Evolutionary conservation across 2,888 invertebrate genomes (phyloP), one percentile per base, ranked within the genome.

Genomic region (Cheilosia soror): DNA sequence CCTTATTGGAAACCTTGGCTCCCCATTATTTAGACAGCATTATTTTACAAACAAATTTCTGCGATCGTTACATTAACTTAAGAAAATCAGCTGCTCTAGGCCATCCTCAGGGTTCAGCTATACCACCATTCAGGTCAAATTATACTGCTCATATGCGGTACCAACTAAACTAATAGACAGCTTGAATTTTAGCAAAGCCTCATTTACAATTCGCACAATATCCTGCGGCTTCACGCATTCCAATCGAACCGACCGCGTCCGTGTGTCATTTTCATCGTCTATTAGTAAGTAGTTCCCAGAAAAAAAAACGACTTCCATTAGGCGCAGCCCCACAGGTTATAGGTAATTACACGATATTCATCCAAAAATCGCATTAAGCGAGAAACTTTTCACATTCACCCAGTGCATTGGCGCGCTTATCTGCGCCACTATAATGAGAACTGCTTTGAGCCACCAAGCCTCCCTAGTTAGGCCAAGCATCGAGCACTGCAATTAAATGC

Each of bases 401-500:
- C 42, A 29, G 2, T 27, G 37, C 73, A 60, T 42, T 47, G 15
- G 47, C n/a, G 5, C 37, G 29, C 55, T 44, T 49, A 63, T 63
- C 63, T 44, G 13, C 51, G 33, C 13, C 29, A 31, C 37, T 6
- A 15, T 37, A 37, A 57, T 57, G 57, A 33, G 66, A 51, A 77
- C 29, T 57, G 71, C 76, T 71, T 42, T 42, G 25, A 71, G 75
- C 66, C 15, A 66, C 57, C 55, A 75, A 69, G 65, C 63, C 75
- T 69, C 31, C 73, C 55, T 65, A 49, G 73, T 73, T 68, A 69
- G 51, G 25, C 57, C 40, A 53, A 40, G 29, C 60, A 40, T 57
- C 68, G 51, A 44, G 51, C 57, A 42, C 44, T 79, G 84, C 80
- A 85, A 81, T 85, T 85, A 85, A 81, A 76, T 85, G 80, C 80